These are phyloP conservation scores for Rosalia funebris DNA, from an alignment of 2,888 invertebrate species.

Conservation along the genomic window DNA sequence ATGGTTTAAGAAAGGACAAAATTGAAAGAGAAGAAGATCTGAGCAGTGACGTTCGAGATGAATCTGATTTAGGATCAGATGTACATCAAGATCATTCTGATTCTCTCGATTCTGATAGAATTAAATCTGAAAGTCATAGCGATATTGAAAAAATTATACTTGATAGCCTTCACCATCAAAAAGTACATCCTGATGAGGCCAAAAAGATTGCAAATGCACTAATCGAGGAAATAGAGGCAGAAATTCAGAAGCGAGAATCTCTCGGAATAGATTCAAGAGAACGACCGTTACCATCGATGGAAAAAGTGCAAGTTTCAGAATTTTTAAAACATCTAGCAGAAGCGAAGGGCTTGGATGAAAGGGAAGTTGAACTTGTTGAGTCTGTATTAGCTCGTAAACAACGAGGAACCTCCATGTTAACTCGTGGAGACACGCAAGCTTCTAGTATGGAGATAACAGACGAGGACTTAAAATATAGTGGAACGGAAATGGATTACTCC, in stretches of 20 bases:
- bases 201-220: constrained; percentile 66
- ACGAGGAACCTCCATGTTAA: constrained; percentile 61
- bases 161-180: constrained; percentile 62
- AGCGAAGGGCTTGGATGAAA: constrained; percentile 63
- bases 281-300: constrained; percentile 35
- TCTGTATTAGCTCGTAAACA: constrained; percentile 66
- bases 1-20: constrained; percentile 1
- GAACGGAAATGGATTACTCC: constrained; percentile 74
- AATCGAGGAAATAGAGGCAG: constrained; percentile 67
- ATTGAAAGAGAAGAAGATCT: constrained; percentile 61
- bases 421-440: constrained; percentile 65
- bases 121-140: constrained; percentile 60
- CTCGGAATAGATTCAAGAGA: constrained; percentile 31
- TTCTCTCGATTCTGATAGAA: constrained; percentile 58
- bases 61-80: constrained; percentile 62
- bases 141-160: constrained; percentile 62
- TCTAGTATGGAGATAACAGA: constrained; percentile 70
- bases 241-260: constrained; percentile 63
- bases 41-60: constrained; percentile 56
- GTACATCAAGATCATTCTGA: constrained; percentile 61
- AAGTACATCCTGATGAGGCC: constrained; percentile 65
- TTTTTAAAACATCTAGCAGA: constrained; percentile 63
- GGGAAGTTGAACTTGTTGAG: constrained; percentile 65
- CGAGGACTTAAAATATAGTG: constrained; percentile 78
- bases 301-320: constrained; percentile 61